Conservation (phyloP, 2,113 vertebrate species). For the Ciconia boyciana region DNA sequence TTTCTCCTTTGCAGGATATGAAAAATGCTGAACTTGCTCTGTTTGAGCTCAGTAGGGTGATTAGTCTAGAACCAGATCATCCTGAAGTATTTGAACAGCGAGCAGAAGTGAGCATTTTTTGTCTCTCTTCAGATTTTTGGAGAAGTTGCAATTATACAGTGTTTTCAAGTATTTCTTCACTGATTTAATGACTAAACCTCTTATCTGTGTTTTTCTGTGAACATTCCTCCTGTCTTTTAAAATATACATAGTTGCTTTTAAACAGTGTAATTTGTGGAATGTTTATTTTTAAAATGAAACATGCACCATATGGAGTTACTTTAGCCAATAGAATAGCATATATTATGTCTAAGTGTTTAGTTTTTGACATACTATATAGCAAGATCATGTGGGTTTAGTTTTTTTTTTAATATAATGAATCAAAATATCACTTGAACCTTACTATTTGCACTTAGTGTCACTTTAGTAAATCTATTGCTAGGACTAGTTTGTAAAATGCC, state of each 20-base stretch:
- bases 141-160: not conserved
- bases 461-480: not conserved
- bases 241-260: not conserved
- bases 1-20: conserved; percentile 84
- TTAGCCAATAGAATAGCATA: not conserved
- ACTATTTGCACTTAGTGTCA: not conserved
- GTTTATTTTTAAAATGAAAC: not conserved
- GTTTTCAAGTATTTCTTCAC: not conserved
- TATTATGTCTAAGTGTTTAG: not conserved
- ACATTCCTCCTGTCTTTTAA: not conserved
- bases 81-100: conserved; percentile 96
- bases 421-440: not conserved
- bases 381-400: not conserved
- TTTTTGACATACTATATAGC: not conserved
- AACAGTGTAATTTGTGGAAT: not conserved
- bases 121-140: not conserved
- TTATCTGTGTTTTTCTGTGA: not conserved
- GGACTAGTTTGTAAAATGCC: not conserved
- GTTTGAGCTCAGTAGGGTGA: conserved; percentile 92
- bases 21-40: conserved; percentile 95
- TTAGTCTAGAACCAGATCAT: conserved; percentile 87
- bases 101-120: conserved; percentile 84
- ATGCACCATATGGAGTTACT: not conserved
- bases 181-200: not conserved
- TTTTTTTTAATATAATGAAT: not conserved